A percentile compares a stretch with the other conserved stretches of the same genome.
Evolutionary conservation across 2,113 vertebrate species (phyloP).

Genomic region (Pedetes capensis): DNA sequence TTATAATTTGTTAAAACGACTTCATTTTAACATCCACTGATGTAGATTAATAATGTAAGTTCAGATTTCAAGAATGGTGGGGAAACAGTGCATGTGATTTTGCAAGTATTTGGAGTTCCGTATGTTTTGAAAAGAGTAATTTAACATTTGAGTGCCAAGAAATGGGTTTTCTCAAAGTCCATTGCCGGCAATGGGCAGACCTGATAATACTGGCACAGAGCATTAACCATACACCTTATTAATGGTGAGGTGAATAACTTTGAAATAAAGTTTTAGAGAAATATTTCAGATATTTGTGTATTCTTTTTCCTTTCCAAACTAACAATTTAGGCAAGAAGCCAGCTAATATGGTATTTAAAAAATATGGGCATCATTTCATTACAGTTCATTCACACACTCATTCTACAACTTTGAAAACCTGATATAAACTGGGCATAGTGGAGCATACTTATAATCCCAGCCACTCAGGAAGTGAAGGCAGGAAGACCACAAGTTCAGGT

Average conservation of each 20-base stretch:
- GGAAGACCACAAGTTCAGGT: too few species aligned
- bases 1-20: constrained; percentile 80
- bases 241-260: constrained; percentile 78
- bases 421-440: too few species aligned
- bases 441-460: too few species aligned
- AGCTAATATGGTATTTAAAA: constrained; percentile 2
- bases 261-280: constrained; percentile 86
- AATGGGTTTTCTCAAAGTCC: constrained; percentile 80
- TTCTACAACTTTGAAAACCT: background rate
- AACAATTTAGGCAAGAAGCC: constrained; percentile 24
- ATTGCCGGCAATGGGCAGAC: constrained; percentile 84
- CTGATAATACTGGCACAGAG: constrained; percentile 67
- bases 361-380: background rate
- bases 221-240: constrained; percentile 70
- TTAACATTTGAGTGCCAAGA: constrained; percentile 71
- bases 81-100: constrained; percentile 78
- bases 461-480: too few species aligned
- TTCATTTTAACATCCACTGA: constrained; percentile 79
- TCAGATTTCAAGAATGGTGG: constrained; percentile 78
- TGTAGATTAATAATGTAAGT: constrained; percentile 79
- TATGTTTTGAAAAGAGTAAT: constrained; percentile 71
- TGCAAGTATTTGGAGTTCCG: constrained; percentile 73
- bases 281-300: constrained; percentile 56
- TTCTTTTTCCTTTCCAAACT: constrained; percentile 35
- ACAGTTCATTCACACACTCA: background rate